Evolutionary conservation across 2,888 invertebrate genomes (phyloP).

Genomic region (Cordilura impudica): DNA sequence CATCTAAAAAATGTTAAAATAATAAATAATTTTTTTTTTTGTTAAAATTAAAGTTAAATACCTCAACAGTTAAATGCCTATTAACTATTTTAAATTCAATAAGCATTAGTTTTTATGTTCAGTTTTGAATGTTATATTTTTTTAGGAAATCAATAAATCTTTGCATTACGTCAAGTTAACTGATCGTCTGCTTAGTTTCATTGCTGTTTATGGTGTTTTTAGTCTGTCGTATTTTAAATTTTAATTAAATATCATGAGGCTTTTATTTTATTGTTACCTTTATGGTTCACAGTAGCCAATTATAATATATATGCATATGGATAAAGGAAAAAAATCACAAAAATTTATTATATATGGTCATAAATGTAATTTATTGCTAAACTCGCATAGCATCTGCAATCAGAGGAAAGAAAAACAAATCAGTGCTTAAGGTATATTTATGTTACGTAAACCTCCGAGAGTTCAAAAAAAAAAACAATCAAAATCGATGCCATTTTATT

Average conservation of each 20-base stretch:
- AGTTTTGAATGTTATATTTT: background rate
- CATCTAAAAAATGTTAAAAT: conserved; percentile 58
- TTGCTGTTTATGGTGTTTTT: background rate
- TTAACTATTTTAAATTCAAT: background rate
- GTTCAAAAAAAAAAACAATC: no score
- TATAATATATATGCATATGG: conserved; percentile 16
- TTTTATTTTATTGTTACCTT: conserved; percentile 46
- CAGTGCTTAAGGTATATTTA: no score
- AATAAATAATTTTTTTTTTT: conserved; percentile 46
- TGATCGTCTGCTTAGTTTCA: conserved; percentile 4
- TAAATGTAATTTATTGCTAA: no score
- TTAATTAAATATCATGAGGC: conserved; percentile 50
- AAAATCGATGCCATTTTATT: no score
- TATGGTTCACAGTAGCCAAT: conserved; percentile 44
- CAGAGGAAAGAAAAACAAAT: no score
- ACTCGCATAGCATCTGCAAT: no score
- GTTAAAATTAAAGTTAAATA: background rate
- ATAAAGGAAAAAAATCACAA: background rate
- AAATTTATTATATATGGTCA: no score
- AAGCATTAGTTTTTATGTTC: background rate
- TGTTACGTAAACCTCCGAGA: no score
- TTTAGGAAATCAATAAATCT: conserved; percentile 44
- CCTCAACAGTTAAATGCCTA: background rate
- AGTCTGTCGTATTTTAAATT: conserved; percentile 26
- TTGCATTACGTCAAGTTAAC: conserved; percentile 16